phyloP scores from a whole-genome alignment of 1,140 invertebrate species.

The Caenorhabditis brenneri region DNA sequence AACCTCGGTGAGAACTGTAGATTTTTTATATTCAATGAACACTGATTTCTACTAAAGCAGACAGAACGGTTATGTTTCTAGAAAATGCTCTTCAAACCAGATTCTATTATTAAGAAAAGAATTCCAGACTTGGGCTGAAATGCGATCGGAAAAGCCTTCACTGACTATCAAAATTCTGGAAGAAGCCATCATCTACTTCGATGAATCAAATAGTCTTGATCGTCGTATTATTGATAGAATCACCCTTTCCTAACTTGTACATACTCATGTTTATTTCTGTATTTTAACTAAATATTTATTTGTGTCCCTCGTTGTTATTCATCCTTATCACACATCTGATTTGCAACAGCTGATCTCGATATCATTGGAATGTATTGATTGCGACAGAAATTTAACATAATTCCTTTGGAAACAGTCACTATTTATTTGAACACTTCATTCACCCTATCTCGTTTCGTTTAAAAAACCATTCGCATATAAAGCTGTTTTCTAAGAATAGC shows the following conservation, averaged over 20 bases:
- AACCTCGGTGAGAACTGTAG: not conserved
- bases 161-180: constrained; percentile 12
- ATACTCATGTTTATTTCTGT: not conserved
- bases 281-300: not conserved
- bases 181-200: not conserved
- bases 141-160: not conserved
- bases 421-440: not conserved
- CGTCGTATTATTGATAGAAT: constrained; percentile 2
- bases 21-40: too few relatives aligned
- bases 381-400: not conserved
- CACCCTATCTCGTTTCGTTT: not conserved
- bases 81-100: too few relatives aligned
- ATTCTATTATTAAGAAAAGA: not conserved
- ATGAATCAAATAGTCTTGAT: not conserved
- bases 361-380: too few relatives aligned
- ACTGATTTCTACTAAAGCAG: too few relatives aligned
- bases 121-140: not conserved
- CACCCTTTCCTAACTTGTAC: not conserved
- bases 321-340: not conserved
- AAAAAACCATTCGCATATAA: not conserved
- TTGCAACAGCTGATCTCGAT: too few relatives aligned
- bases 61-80: too few relatives aligned
- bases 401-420: not conserved
- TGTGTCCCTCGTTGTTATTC: not conserved
- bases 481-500: not conserved